Percentiles rank a stretch among this genome's conserved stretches.
phyloP scores from a whole-genome alignment of 1,140 invertebrate genomes.

The Trypoxylus dichotomus region DNA sequence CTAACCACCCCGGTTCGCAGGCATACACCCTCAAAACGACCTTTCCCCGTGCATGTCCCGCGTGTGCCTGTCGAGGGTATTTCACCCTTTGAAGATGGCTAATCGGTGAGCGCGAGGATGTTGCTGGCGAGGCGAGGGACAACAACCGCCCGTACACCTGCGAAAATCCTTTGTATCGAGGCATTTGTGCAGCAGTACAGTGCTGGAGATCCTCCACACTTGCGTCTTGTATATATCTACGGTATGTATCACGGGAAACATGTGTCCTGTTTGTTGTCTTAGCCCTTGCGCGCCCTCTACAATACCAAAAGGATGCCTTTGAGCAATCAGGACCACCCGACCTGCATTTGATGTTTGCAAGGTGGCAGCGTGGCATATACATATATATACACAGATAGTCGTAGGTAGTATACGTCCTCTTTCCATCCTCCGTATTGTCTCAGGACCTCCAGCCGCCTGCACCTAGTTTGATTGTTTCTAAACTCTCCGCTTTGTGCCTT shows the following conservation, averaged over 20 bases:
- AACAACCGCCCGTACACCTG: background rate
- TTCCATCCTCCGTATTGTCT: background rate
- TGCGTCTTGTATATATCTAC: background rate
- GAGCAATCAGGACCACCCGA: constrained; percentile 14
- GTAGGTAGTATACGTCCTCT: too few species aligned
- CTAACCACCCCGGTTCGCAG: background rate
- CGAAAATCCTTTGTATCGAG: constrained; percentile 15
- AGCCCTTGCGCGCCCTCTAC: background rate
- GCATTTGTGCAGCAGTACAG: background rate
- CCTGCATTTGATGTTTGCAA: constrained; percentile 21
- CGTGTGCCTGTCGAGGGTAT: background rate
- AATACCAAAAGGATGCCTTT: constrained; percentile 18
- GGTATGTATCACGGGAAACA: background rate
- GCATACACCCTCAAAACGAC: background rate
- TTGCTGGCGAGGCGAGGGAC: background rate
- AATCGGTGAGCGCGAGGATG: background rate
- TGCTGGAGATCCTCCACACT: background rate
- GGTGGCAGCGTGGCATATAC: background rate
- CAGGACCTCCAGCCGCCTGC: background rate
- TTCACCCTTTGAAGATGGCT: constrained; percentile 16
- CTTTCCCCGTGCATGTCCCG: background rate
- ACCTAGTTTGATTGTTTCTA: constrained; percentile 9
- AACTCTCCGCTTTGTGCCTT: background rate
- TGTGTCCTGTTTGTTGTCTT: constrained; percentile 25
- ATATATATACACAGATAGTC: background rate